Evolutionary conservation across 64 coral and sea anemone genomes (phyloP).

Genomic region (Montipora cactus): DNA sequence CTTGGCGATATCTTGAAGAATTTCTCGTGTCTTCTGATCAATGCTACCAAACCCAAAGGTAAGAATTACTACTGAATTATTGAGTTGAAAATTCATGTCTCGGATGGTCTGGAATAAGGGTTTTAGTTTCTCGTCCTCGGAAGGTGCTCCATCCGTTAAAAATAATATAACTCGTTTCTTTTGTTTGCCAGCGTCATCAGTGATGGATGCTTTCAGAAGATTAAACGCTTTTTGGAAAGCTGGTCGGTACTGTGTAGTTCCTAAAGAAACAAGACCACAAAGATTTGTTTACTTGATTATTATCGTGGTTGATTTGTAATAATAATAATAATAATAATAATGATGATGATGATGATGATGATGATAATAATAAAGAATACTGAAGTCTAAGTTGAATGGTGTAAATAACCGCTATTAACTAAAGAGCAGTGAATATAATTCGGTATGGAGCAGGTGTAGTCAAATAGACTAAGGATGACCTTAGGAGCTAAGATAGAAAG

Average conservation of each 20-base stretch:
- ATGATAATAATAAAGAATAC: too few species aligned
- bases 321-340: neutral
- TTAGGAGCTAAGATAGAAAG: too few species aligned
- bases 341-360: too few species aligned
- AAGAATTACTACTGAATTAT: constrained; percentile 20
- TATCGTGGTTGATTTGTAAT: too few species aligned
- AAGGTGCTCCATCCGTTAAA: constrained; percentile 20
- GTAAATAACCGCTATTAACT: too few species aligned
- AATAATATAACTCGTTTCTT: constrained; percentile 36
- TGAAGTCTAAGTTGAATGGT: too few species aligned
- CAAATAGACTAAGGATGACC: too few species aligned
- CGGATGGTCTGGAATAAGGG: constrained; percentile 5
- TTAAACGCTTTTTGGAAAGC: constrained; percentile 35
- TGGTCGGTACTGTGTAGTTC: neutral
- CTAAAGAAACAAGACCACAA: neutral
- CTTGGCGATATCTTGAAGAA: constrained; percentile 24
- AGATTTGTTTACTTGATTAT: too few species aligned
- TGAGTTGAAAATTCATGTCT: constrained; percentile 17
- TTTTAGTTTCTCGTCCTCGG: neutral
- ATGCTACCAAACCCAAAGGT: constrained; percentile 23
- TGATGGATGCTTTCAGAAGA: neutral
- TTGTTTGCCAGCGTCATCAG: neutral
- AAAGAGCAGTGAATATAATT: too few species aligned
- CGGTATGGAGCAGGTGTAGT: too few species aligned
- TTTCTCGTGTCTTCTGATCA: neutral